phyloP scores from a whole-genome alignment of 2,113 vertebrate genomes.

The Plestiodon gilberti region DNA sequence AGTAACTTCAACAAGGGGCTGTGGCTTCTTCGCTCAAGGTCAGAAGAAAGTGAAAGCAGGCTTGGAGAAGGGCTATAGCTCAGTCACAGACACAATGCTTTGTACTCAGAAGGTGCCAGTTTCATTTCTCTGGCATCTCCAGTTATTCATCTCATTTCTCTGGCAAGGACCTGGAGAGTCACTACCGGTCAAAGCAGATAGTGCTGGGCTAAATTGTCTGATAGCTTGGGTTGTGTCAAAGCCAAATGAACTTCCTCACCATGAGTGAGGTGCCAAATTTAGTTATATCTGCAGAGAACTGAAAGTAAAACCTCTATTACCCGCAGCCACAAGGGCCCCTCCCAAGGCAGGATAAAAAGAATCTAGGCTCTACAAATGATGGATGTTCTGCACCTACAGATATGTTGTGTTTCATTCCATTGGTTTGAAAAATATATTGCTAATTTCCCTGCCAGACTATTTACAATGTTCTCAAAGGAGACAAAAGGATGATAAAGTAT shows the following conservation, averaged over 20 bases:
- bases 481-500: not conserved
- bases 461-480: not conserved
- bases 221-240: not conserved
- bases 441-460: not conserved
- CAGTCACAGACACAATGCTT: not conserved
- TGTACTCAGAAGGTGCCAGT: too few relatives aligned
- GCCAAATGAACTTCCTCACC: not conserved
- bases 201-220: not conserved
- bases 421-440: not conserved
- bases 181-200: not conserved
- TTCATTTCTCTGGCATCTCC: not conserved
- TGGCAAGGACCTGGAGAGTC: not conserved
- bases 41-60: not conserved
- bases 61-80: not conserved
- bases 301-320: not conserved
- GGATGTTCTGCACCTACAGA: not conserved
- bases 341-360: not conserved
- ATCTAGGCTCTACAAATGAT: not conserved
- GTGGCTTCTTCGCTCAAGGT: too few relatives aligned
- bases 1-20: too few relatives aligned
- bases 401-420: too few relatives aligned
- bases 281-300: not conserved
- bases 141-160: too few relatives aligned
- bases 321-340: not conserved
- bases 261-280: not conserved